Percentiles rank a stretch among this genome's conserved stretches.
phyloP scores from a whole-genome alignment of 2,797 vertebrate species.

The Cyclura pinguis region DNA sequence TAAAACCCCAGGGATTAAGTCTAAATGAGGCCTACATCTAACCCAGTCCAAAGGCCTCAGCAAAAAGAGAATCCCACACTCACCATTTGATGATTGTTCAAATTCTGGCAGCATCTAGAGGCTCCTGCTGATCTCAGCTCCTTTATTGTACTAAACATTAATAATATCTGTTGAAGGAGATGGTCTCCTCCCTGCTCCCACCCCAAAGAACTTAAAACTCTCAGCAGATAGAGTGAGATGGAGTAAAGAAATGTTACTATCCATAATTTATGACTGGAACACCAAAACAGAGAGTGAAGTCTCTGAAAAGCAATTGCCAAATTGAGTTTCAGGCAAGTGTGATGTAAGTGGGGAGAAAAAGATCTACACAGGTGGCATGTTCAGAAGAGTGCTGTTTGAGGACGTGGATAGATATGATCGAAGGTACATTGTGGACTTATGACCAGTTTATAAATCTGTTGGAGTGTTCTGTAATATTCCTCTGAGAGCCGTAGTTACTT shows the following conservation, averaged over 20 bases:
- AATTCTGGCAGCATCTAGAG: constrained; percentile 39
- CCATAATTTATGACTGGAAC: constrained; percentile 44
- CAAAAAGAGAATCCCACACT: constrained; percentile 30
- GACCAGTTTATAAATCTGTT: neutral
- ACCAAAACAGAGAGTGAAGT: constrained; percentile 39
- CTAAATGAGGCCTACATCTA: constrained; percentile 51
- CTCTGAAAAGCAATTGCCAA: neutral
- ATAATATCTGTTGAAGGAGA: constrained; percentile 19
- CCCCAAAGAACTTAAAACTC: constrained; percentile 36
- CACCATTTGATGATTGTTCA: constrained; percentile 24
- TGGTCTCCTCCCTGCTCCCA: neutral
- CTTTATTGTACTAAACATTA: neutral
- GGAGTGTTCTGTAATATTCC: neutral
- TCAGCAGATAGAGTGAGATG: constrained; percentile 47
- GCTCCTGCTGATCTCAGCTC: constrained; percentile 33
- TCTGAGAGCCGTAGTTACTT: neutral
- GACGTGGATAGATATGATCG: neutral
- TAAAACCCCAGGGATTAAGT: constrained; percentile 46
- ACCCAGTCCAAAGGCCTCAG: constrained; percentile 29
- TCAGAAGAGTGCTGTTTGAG: neutral
- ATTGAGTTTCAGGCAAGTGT: neutral
- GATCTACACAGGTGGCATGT: neutral
- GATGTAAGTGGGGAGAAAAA: neutral
- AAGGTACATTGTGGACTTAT: neutral
- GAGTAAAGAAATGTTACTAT: constrained; percentile 45